Evolutionary conservation across 2,888 invertebrate species (phyloP), one percentile per base, ranked within the genome.

Genomic region (Aproaerema taeniolella): DNA sequence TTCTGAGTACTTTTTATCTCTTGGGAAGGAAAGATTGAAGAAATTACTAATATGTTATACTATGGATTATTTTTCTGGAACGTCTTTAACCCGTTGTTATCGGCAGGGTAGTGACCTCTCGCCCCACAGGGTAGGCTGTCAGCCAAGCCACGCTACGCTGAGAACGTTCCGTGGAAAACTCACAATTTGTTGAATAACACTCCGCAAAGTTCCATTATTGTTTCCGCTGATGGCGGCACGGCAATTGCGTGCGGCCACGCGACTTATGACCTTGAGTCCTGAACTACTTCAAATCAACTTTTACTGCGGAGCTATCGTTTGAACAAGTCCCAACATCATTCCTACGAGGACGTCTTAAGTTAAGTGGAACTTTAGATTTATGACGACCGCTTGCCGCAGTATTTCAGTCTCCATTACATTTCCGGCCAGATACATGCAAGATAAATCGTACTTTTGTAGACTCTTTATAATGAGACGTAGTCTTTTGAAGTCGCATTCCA

Each of bases 181-280:
- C 28, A 17, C 37, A 38, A 38, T 33, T 42, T 37, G 40, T 36
- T 38, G 32, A 29, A 24, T 28, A 46, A 35, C 42, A 36, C 39
- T 31, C 35, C 31, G 32, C 8, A 17, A 13, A 17, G 30, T 37
- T 24, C 29, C 42, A 44, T 43, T 45, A 45, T 29, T 17, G 46
- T 42, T 46, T 47, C 49, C 46, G 41, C 26, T 35, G 41, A 17
- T 16, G 29, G 39, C n/a, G n/a, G n/a, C n/a, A n/a, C n/a, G n/a
- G n/a, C n/a, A n/a, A 38, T 52, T 41, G 52, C 52, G 50, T 52
- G 52, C 30, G 4, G 10, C 37, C 52, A 47, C 43, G 30, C 16
- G 3, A 37, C 39, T 31, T 11, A 25, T 42, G 49, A 46, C 52
- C 50, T 50, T 46, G 45, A 38, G 32, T 37, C 43, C 30, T 29